Conservation (phyloP, 2,797 vertebrate species). For the Enteromius treurensis region DNA sequence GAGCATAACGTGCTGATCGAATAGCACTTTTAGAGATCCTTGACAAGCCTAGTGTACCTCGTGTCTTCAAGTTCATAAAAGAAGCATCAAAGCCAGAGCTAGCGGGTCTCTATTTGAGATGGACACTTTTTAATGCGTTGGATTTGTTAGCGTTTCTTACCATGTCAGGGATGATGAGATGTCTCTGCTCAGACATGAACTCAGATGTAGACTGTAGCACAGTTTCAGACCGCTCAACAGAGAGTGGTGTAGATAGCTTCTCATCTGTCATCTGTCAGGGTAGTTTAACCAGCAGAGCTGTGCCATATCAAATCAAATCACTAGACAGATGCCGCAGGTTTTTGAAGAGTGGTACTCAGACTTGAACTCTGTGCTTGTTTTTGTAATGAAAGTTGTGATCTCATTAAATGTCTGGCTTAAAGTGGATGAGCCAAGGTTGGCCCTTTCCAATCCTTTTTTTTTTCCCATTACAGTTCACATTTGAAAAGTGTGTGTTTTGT, state of each 20-base stretch:
- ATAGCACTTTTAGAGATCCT: neutral
- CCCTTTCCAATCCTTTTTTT: neutral
- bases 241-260: conserved; percentile 26
- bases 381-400: neutral
- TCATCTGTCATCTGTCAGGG: conserved; percentile 13
- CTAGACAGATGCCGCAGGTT: neutral
- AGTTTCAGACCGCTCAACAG: conserved; percentile 16
- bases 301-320: neutral
- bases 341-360: neutral
- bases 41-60: neutral
- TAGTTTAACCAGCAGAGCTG: conserved; percentile 8
- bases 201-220: conserved; percentile 7
- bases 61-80: neutral
- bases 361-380: neutral
- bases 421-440: neutral
- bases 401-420: conserved; percentile 14
- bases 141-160: conserved; percentile 25
- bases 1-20: neutral
- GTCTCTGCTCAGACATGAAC: conserved; percentile 32
- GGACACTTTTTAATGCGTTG: conserved; percentile 4
- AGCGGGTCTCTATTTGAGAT: neutral
- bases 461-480: neutral
- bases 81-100: conserved; percentile 13
- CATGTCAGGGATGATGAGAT: conserved; percentile 31
- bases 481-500: neutral